These are phyloP conservation scores for Pelvicachromis taeniatus DNA, from an alignment of 2,113 vertebrate genomes.

Conservation along the genomic window DNA sequence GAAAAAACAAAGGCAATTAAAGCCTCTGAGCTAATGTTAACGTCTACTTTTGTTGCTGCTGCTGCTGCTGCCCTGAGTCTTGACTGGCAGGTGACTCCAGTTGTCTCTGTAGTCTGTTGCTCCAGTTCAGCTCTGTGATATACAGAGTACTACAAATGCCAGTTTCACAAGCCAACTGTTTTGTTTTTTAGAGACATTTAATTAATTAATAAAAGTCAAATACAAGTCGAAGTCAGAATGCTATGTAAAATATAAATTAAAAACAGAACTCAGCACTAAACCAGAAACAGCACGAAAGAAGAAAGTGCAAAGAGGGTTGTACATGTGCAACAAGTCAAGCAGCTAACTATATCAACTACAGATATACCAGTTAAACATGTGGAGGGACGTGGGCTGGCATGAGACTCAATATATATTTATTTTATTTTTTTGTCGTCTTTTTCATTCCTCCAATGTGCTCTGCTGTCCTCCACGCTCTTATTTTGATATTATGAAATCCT, in stretches of 20 bases:
- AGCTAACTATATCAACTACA: neutral
- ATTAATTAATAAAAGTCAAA: neutral
- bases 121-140: neutral
- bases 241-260: neutral
- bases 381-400: neutral
- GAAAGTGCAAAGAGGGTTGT: neutral
- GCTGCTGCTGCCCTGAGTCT: neutral
- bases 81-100: neutral
- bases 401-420: neutral
- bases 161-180: neutral
- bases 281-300: neutral
- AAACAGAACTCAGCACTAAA: neutral
- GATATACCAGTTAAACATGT: neutral
- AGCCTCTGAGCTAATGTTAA: neutral
- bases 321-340: neutral
- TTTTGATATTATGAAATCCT: neutral
- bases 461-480: neutral
- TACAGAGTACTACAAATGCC: accelerated
- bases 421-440: neutral
- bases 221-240: accelerated
- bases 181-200: neutral
- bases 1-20: neutral
- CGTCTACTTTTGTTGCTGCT: neutral
- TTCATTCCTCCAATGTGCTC: neutral
- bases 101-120: neutral